phyloP scores from a whole-genome alignment of 2,113 vertebrate genomes.

The Neodon shergylaensis region DNA sequence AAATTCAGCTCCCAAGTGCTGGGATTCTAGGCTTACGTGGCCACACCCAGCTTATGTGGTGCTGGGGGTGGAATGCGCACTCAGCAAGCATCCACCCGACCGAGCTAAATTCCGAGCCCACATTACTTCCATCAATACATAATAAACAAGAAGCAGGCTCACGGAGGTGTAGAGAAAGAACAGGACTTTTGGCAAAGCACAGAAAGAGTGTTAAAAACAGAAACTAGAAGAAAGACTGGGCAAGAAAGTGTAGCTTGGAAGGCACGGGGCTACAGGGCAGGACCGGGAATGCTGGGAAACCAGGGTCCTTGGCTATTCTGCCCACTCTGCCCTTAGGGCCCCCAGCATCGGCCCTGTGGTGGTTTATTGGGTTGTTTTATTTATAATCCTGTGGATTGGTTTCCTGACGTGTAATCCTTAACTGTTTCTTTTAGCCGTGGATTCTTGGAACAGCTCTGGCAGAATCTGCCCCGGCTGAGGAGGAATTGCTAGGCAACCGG shows the following conservation, averaged over 20 bases:
- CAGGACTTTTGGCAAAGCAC: neutral
- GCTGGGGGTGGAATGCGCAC: neutral
- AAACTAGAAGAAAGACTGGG: neutral
- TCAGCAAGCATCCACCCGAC: neutral
- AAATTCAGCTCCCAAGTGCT: too few species aligned
- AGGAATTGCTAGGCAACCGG: conserved; percentile 30
- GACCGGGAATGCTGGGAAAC: neutral
- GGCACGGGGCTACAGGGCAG: neutral
- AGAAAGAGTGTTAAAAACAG: neutral
- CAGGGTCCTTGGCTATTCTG: neutral
- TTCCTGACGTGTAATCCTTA: conserved; percentile 32
- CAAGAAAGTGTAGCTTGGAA: neutral
- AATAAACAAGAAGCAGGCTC: neutral
- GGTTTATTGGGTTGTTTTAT: conserved; percentile 25
- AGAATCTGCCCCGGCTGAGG: neutral
- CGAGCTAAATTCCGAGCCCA: neutral
- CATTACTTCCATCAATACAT: neutral
- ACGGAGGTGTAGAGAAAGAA: neutral
- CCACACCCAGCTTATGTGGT: neutral
- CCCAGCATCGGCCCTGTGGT: neutral
- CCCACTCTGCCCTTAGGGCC: neutral
- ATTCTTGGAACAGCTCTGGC: neutral
- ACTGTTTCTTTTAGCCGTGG: neutral
- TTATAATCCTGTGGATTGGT: neutral
- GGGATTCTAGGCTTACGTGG: neutral